Evolutionary conservation across 2,888 invertebrate species (phyloP), one percentile per base, ranked within the genome.

Genomic region (Drosophila percnosoma): DNA sequence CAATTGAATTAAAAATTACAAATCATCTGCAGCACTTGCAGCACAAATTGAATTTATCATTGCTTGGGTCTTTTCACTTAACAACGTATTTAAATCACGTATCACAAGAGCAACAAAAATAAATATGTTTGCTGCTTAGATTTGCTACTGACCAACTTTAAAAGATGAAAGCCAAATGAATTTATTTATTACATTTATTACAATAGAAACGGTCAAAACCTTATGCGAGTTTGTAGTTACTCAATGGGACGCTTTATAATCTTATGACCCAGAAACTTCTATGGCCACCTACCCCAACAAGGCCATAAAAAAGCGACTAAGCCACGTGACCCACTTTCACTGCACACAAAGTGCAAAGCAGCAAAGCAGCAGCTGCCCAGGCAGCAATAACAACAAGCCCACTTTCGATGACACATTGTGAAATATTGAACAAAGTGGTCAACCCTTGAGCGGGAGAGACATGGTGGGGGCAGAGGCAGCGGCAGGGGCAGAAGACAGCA

Each of bases 321-420:
- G 38, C 51, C 54, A 54, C 15, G 13, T 82, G 85, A 82, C 85
- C 88, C 83, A 85, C 85, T 85, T 85, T 88, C 88, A 81, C 87
- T 81, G 80, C 42, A 27, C 64, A 59, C 62, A 71, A 67, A 68
- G 72, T 76, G 73, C 38, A 67, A 45, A 55, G 48, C 66, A 67
- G 42, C 38, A 38, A 21, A 33, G 10, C 33, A 33, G 10, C 65
- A 49, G 65, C 66, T 67, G 65, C 36, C 33, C n/a, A 31, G 29
- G 33, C 53, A 40, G 57, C 76, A 80, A 62, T 18, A 24, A 48
- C 31, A 54, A 54, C 34, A 52, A 52, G 52, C 64, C 80, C 62
- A 78, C 76, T 68, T 79, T 62, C 77, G 67, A 54, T 74, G 81
- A 78, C 74, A 70, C 74, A 75, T 69, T 74, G 83, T 78, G 70